phyloP scores from a whole-genome alignment of 2,797 vertebrate species.

The Falco peregrinus region DNA sequence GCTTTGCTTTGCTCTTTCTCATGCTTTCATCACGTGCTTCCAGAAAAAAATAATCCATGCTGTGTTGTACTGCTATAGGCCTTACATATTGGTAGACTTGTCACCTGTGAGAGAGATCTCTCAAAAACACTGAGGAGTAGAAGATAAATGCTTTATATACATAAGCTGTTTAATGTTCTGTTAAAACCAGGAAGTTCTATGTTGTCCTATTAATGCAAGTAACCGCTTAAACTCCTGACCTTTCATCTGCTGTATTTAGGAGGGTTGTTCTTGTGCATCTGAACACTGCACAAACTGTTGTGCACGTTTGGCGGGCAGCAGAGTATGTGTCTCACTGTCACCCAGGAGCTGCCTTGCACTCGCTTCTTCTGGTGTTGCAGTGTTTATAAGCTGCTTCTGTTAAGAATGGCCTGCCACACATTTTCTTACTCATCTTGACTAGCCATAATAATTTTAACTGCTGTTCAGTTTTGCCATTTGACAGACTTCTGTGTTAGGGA shows the following conservation, averaged over 20 bases:
- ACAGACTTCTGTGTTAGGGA: not conserved
- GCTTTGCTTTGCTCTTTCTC: not conserved
- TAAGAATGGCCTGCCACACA: not conserved
- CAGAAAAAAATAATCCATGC: not conserved
- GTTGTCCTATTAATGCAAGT: not conserved
- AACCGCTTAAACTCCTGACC: not conserved
- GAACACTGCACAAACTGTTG: fast-evolving
- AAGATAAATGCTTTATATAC: not conserved
- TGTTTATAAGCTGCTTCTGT: not conserved
- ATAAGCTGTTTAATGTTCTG: not conserved
- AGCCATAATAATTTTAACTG: not conserved
- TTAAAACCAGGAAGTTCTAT: not conserved
- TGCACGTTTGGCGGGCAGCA: not conserved
- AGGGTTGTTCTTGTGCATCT: not conserved
- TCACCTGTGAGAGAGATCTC: not conserved
- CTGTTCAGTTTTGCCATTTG: slow-evolving; percentile 3
- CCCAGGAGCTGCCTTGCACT: not conserved
- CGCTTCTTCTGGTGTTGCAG: not conserved
- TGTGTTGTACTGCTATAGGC: not conserved
- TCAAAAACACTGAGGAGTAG: not conserved
- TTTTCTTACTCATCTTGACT: not conserved
- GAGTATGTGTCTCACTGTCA: not conserved
- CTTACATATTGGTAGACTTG: not conserved
- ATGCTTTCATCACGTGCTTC: not conserved
- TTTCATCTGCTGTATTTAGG: not conserved